Evolutionary conservation across 2,797 vertebrate species (phyloP).

Genomic region (Galaxias olidus): DNA sequence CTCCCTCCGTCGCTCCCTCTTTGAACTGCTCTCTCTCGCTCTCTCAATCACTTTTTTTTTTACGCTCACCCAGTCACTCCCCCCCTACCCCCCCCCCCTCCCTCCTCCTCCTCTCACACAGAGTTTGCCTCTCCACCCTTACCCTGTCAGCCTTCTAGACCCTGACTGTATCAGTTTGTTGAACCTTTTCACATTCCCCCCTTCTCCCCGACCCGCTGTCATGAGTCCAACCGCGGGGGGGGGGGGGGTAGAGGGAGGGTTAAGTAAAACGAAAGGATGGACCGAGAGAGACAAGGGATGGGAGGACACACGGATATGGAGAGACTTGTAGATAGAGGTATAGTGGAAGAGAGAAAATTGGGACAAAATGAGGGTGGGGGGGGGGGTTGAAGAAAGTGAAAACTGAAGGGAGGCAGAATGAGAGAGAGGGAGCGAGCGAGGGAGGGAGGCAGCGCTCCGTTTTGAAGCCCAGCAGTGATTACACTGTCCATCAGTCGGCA

Average conservation of each 20-base stretch:
- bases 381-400: conserved; percentile 22
- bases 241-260: conserved; percentile 9
- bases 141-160: conserved; percentile 6
- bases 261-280: neutral
- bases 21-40: neutral
- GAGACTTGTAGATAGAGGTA: too few relatives aligned
- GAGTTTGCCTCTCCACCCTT: neutral
- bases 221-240: conserved; percentile 28
- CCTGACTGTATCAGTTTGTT: conserved; percentile 23
- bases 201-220: conserved; percentile 26
- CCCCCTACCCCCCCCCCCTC: neutral
- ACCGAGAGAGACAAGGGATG: neutral
- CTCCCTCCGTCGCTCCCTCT: too few relatives aligned
- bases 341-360: too few relatives aligned
- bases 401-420: conserved; percentile 34
- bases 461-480: conserved; percentile 86
- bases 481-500: conserved; percentile 90
- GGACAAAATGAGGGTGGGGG: conserved; percentile 35
- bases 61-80: neutral
- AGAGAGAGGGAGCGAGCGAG: conserved; percentile 34
- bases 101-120: neutral
- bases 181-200: conserved; percentile 30
- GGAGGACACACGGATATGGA: neutral
- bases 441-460: conserved; percentile 41
- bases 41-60: neutral